Evolutionary conservation across 2,888 invertebrate species (phyloP).

Genomic region (Heteropelma amictum): DNA sequence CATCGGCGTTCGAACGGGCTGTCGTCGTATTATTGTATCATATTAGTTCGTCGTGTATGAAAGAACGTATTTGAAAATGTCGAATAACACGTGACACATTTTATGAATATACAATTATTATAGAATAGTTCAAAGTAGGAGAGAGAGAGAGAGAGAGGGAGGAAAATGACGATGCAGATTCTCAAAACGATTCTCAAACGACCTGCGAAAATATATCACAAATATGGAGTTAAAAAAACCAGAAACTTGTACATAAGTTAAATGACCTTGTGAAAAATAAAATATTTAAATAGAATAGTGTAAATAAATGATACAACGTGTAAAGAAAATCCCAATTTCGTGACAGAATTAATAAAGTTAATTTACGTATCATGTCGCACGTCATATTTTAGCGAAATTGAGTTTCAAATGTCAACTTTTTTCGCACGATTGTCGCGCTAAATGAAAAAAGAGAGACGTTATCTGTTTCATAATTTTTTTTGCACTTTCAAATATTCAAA

Average conservation of each 20-base stretch:
- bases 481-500: too few relatives aligned
- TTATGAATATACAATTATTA: conserved; percentile 56
- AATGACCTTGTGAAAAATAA: conserved; percentile 54
- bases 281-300: conserved; percentile 72
- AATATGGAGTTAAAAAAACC: conserved; percentile 34
- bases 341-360: conserved; percentile 73
- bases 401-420: too few relatives aligned
- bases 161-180: conserved; percentile 35
- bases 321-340: conserved; percentile 72
- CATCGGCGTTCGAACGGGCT: conserved; percentile 36
- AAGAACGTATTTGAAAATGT: conserved; percentile 57
- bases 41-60: conserved; percentile 34
- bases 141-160: conserved; percentile 34
- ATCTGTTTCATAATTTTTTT: too few relatives aligned
- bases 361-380: conserved; percentile 68
- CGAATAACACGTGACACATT: conserved; percentile 48
- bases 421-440: too few relatives aligned
- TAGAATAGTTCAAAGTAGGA: conserved; percentile 40
- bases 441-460: too few relatives aligned
- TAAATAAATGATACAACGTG: conserved; percentile 69
- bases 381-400: too few relatives aligned
- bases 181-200: conserved; percentile 41
- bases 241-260: conserved; percentile 52
- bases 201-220: conserved; percentile 22
- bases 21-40: conserved; percentile 52